These are phyloP conservation scores for Barbus barbus DNA, from an alignment of 2,113 vertebrate species.

Conservation along the genomic window DNA sequence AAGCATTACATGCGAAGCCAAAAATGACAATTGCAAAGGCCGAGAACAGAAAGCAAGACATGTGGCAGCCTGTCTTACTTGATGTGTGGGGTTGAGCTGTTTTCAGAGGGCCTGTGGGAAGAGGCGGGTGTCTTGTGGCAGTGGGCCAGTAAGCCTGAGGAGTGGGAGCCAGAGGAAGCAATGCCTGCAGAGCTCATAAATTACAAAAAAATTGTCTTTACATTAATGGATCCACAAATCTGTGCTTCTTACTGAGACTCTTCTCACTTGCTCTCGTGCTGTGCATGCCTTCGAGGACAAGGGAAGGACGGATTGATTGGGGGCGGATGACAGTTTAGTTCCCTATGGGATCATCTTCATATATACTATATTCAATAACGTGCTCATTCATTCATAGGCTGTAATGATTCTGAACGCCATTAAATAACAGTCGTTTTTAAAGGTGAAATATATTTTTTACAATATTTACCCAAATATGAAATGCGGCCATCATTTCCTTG, in stretches of 20 bases:
- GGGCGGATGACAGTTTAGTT: not conserved
- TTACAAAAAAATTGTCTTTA: slow-evolving; percentile 46
- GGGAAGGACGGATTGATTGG: not conserved
- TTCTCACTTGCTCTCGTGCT: slow-evolving; percentile 7
- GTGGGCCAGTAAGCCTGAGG: slow-evolving; percentile 36
- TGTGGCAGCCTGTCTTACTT: slow-evolving; percentile 24
- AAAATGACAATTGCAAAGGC: not conserved
- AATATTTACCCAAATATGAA: not conserved
- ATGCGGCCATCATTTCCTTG: not conserved
- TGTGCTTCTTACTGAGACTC: slow-evolving; percentile 26
- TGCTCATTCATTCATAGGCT: not conserved
- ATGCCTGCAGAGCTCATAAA: slow-evolving; percentile 48
- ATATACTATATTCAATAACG: not conserved
- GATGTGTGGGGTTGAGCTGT: slow-evolving; percentile 36
- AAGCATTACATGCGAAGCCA: not conserved
- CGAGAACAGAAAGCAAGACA: not conserved
- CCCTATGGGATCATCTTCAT: slow-evolving; percentile 4
- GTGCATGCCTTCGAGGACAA: slow-evolving; percentile 17
- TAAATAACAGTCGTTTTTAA: not conserved
- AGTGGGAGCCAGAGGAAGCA: slow-evolving; percentile 20
- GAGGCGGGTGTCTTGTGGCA: slow-evolving; percentile 37
- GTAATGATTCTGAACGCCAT: not conserved
- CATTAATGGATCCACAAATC: slow-evolving; percentile 48
- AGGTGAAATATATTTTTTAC: not conserved
- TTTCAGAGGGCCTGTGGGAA: slow-evolving; percentile 30